These are phyloP conservation scores for Hemibagrus guttatus DNA, from an alignment of 2,797 vertebrate species.

Conservation along the genomic window DNA sequence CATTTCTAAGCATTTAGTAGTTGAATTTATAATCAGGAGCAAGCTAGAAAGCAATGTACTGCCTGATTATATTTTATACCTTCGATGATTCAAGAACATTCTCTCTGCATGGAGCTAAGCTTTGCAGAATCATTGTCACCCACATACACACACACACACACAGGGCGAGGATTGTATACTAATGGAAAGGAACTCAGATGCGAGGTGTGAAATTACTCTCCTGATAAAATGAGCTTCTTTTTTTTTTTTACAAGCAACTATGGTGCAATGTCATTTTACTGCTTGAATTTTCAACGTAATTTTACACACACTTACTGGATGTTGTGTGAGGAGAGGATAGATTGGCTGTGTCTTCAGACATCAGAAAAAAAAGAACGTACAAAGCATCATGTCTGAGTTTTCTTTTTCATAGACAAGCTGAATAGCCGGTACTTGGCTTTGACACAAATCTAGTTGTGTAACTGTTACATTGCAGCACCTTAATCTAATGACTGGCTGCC, in stretches of 20 bases:
- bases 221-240: conserved; percentile 24
- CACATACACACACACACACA: conserved; percentile 18
- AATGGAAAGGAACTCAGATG: conserved; percentile 41
- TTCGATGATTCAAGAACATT: conserved; percentile 54
- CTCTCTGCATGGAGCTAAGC: conserved; percentile 28
- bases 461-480: conserved; percentile 7
- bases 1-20: not conserved
- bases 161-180: conserved; percentile 41
- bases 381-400: not conserved
- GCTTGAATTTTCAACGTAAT: conserved; percentile 13
- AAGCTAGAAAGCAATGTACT: not conserved
- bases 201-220: conserved; percentile 29
- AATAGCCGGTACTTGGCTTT: not conserved
- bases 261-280: conserved; percentile 22
- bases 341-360: not conserved
- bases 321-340: not conserved
- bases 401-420: not conserved
- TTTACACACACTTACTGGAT: not conserved
- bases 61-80: conserved; percentile 19
- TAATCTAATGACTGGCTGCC: conserved; percentile 28
- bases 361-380: not conserved
- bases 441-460: conserved; percentile 16
- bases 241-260: conserved; percentile 7
- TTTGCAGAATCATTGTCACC: conserved; percentile 24
- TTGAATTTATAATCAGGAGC: not conserved